A percentile compares a stretch with the other conserved stretches of the same genome.
Conservation (phyloP, 2,113 vertebrate species). For the Daubentonia madagascariensis region DNA sequence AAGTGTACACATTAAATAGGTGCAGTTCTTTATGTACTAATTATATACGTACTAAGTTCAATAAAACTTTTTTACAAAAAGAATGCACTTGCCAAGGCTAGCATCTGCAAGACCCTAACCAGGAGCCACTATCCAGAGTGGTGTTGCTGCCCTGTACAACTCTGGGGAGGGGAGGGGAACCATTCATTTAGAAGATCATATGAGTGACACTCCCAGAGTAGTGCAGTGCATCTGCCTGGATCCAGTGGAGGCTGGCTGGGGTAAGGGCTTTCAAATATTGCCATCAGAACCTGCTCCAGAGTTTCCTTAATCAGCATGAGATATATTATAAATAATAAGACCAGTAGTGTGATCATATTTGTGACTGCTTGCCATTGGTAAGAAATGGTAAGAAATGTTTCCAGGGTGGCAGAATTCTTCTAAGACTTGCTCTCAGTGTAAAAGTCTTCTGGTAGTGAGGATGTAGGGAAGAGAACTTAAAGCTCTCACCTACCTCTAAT, state of each 20-base stretch:
- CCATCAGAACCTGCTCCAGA: not conserved
- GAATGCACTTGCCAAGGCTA: too few relatives aligned
- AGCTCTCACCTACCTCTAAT: not conserved
- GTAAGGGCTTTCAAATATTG: not conserved
- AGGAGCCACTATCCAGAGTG: not conserved
- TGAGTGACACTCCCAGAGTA: too few relatives aligned
- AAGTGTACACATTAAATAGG: not conserved
- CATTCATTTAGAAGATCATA: not conserved
- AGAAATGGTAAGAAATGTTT: too few relatives aligned
- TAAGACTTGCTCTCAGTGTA: not conserved
- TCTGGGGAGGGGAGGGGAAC: not conserved
- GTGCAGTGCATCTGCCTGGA: not conserved
- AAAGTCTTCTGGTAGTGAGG: not conserved
- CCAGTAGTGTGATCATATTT: not conserved
- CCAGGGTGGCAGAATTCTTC: not conserved
- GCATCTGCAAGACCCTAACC: not conserved
- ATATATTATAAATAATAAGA: not conserved
- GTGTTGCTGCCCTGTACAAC: too few relatives aligned
- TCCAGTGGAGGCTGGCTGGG: not conserved
- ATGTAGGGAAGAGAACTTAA: not conserved
- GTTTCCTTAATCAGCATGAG: not conserved
- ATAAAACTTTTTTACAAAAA: not conserved
- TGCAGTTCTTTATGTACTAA: not conserved
- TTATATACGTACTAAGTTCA: too few relatives aligned
- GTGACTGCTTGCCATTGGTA: not conserved